Evolutionary conservation across 1,140 invertebrate genomes (phyloP).

Genomic region (Caerostris extrusa): DNA sequence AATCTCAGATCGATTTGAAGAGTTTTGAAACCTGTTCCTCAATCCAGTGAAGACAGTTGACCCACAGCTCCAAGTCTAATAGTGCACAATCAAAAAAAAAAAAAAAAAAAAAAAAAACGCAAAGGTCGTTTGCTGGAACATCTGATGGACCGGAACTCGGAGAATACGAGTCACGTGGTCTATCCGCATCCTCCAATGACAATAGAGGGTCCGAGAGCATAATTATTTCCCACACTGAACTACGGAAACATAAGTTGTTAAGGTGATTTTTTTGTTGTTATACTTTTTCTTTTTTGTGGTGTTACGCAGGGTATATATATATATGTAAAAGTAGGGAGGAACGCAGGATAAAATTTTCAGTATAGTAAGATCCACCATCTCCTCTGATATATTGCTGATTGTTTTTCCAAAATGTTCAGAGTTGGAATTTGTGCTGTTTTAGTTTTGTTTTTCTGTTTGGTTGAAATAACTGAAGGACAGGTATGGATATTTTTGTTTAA

Average conservation of each 20-base stretch:
- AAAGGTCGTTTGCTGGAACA: conserved; percentile 42
- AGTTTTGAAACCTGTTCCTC: conserved; percentile 5
- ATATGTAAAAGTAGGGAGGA: background rate
- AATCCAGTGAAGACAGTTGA: conserved; percentile 56
- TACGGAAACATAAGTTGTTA: conserved; percentile 31
- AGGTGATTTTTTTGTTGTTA: conserved; percentile 2
- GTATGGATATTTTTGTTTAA: conserved; percentile 13
- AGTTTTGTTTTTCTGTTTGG: conserved; percentile 29
- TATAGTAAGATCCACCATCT: no score
- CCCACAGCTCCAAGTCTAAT: conserved; percentile 49
- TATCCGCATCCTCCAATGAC: conserved; percentile 50
- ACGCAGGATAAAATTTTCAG: background rate
- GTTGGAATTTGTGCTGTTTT: conserved; percentile 17
- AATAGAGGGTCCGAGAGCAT: background rate
- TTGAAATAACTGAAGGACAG: conserved; percentile 1
- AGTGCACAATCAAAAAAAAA: background rate
- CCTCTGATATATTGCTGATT: no score
- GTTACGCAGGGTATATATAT: conserved; percentile 16
- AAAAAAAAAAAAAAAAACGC: no score
- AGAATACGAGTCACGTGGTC: conserved; percentile 58
- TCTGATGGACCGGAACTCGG: conserved; percentile 64
- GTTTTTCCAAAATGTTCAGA: conserved; percentile 27
- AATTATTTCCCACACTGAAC: conserved; percentile 62
- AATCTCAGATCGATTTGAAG: conserved; percentile 3
- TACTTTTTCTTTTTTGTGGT: background rate